Base-by-base conservation (phyloP, 2,888 invertebrate species). In the Conops quadrifasciatus region DNA sequence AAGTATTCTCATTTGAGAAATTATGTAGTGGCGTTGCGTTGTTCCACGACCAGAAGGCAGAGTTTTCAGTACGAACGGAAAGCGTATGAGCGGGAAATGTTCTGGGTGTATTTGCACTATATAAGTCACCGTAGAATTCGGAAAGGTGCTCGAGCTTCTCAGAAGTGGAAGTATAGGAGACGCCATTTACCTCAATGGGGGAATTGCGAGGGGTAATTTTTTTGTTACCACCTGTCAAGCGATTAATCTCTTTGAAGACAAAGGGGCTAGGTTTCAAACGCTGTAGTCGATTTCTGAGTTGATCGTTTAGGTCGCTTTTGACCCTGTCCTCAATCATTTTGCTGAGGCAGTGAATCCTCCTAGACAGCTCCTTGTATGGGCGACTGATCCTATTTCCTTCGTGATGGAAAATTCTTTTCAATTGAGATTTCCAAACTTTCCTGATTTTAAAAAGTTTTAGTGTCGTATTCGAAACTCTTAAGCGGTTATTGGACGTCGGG, bases 401-500 rank as follows among this genome's bases (percentile, higher is more conserved):
- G 4, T 19, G 49, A 11, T 49, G 49, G 11, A 13, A 49, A 49
- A 49, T 49, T 49, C 49, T 49, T 16, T 49, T 49, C 2, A 16
- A 16, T 11, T 49, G 49, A 2, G 49, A 49, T 49, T 49, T 49
- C 49, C 49, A 49, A 16, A 16, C 49, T 49, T 49, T 49, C n/a
- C 19, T 49, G 15, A 49, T 49, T 49, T 49, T n/a, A 49, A 49
- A 49, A 2, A 49, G 49, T 49, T 49, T 49, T 49, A 49, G 49
- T 5, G 49, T 49, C 15, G n/a, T 13, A 19, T 5, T 15, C n/a
- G 49, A 49, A 16, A 49, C 19, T 49, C n/a, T n/a, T n/a, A n/a
- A n/a, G n/a, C n/a, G n/a, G n/a, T n/a, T 49, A 13, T 3, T 4
- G 19, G n/a, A 5, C 11, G n/a, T 49, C 3, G 49, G 3, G 49